Evolutionary conservation across 1,140 invertebrate species (phyloP).

Genomic region (Nasonia giraulti): DNA sequence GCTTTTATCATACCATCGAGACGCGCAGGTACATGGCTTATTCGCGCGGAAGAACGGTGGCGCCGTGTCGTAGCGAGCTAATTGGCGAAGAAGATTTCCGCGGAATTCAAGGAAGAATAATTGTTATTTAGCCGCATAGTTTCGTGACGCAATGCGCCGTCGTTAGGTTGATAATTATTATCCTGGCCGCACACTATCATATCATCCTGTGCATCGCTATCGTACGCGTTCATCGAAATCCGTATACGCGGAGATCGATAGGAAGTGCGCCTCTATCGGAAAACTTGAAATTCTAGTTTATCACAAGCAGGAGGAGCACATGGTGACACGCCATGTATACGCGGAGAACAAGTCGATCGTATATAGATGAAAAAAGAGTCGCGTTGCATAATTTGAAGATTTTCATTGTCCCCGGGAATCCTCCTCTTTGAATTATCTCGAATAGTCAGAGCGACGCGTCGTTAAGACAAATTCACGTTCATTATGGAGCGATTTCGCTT

Average conservation of each 20-base stretch:
- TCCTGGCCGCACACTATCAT: background rate
- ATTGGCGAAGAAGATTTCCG: conserved; percentile 43
- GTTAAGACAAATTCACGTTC: conserved; percentile 35
- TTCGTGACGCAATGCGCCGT: conserved; percentile 24
- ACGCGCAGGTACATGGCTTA: background rate
- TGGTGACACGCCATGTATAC: too few relatives aligned
- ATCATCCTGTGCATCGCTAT: background rate
- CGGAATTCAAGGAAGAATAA: conserved; percentile 13
- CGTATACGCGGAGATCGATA: too few relatives aligned
- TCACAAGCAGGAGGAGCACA: too few relatives aligned
- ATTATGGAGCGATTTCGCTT: conserved; percentile 12
- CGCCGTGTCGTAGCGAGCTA: conserved; percentile 33
- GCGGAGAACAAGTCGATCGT: background rate
- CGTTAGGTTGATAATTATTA: conserved; percentile 42
- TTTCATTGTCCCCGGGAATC: too few relatives aligned
- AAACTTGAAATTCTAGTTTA: too few relatives aligned
- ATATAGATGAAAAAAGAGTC: background rate
- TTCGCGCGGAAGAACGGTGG: conserved; percentile 1
- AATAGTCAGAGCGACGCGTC: background rate
- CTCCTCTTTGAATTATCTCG: conserved; percentile 14
- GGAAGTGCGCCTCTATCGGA: too few relatives aligned
- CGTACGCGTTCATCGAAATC: background rate
- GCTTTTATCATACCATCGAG: background rate
- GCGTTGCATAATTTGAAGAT: conserved; percentile 3
- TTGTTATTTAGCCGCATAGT: conserved; percentile 39